These are phyloP conservation scores for Acrocyrtus sp. DNA, from an alignment of 2,888 invertebrate species.

Conservation along the genomic window DNA sequence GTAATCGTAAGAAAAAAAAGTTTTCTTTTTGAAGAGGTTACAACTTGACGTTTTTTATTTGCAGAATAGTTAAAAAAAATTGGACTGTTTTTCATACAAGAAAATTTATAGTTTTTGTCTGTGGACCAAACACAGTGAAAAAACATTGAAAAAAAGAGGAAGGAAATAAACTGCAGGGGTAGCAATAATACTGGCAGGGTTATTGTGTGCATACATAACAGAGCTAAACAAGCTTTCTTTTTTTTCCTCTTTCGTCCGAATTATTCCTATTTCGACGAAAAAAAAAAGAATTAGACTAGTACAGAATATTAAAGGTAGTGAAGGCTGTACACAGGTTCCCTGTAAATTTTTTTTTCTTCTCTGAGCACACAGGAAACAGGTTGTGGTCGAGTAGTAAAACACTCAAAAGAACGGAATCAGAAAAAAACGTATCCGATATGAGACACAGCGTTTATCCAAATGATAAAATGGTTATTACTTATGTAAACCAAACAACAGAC, in stretches of 20 bases:
- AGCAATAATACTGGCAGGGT: background rate
- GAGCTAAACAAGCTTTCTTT: background rate
- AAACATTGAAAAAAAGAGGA: too few species aligned
- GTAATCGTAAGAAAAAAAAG: too few species aligned
- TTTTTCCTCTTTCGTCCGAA: background rate
- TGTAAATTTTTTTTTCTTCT: too few species aligned
- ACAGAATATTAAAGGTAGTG: too few species aligned
- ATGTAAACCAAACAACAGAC: conserved; percentile 29
- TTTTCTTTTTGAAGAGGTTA: too few species aligned
- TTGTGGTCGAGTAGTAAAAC: conserved; percentile 16
- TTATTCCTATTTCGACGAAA: too few species aligned
- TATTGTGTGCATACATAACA: background rate
- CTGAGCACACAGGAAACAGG: conserved; percentile 35
- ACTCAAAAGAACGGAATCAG: conserved; percentile 10
- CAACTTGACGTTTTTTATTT: too few species aligned
- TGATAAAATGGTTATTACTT: conserved; percentile 39
- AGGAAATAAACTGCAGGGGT: background rate
- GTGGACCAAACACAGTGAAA: too few species aligned
- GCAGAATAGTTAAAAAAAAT: too few species aligned
- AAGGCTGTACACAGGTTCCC: too few species aligned
- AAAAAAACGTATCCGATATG: background rate
- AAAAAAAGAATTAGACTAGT: background rate
- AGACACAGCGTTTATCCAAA: conserved; percentile 13
- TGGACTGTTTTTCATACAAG: background rate
- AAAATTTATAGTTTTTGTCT: background rate